These are phyloP conservation scores for Sus scrofa DNA, from an alignment of 2,113 vertebrate genomes.

Conservation along the genomic window T2T-Sscrofa CM000821.6:68500501-68501000, in stretches of 20 bases:
- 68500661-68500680: too few species aligned
- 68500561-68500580: too few species aligned
- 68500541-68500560: too few species aligned
- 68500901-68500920: neutral
- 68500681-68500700: neutral
- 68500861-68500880: neutral
- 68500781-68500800: neutral
- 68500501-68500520: too few species aligned
- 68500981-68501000: neutral
- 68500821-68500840: neutral
- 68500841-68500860: neutral
- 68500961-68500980: neutral
- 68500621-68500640: too few species aligned
- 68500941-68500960: neutral
- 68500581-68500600: too few species aligned
- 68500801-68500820: neutral
- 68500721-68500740: neutral
- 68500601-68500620: too few species aligned
- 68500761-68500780: neutral
- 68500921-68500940: neutral
- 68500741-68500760: neutral
- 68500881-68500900: neutral
- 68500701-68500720: neutral
- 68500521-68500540: too few species aligned
- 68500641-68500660: too few species aligned